phyloP scores from a whole-genome alignment of 2,888 invertebrate species.

The Brachypterus glaber region DNA sequence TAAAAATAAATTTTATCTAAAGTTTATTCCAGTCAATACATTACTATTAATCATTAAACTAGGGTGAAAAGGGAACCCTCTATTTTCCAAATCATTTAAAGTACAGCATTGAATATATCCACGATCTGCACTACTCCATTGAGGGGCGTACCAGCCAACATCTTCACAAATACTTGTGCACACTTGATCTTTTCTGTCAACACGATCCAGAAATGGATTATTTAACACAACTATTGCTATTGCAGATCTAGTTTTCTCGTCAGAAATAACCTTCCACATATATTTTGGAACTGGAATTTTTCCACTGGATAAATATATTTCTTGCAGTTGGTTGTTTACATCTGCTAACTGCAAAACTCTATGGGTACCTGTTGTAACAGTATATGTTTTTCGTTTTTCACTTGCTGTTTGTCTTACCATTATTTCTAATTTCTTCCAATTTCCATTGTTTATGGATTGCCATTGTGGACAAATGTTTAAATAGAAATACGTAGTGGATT shows the following conservation, averaged over 20 bases:
- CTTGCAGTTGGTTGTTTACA: constrained; percentile 26
- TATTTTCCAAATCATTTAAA: constrained; percentile 29
- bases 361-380: constrained; percentile 41
- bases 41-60: no score
- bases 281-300: constrained; percentile 41
- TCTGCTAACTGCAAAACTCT: constrained; percentile 39
- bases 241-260: constrained; percentile 33
- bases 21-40: no score
- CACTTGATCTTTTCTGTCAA: constrained; percentile 24
- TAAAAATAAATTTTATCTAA: no score
- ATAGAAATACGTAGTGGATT: constrained; percentile 45
- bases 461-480: constrained; percentile 45
- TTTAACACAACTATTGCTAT: constrained; percentile 46
- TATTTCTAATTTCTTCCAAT: constrained; percentile 44
- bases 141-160: constrained; percentile 31
- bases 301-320: constrained; percentile 34
- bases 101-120: constrained; percentile 41
- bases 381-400: constrained; percentile 32
- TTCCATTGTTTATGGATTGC: constrained; percentile 43
- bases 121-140: constrained; percentile 26
- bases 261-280: constrained; percentile 43
- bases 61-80: no score
- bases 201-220: constrained; percentile 38
- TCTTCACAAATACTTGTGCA: constrained; percentile 36
- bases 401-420: constrained; percentile 37